These are phyloP conservation scores for Xylota sylvarum DNA, from an alignment of 2,888 invertebrate species.

Conservation along the genomic window DNA sequence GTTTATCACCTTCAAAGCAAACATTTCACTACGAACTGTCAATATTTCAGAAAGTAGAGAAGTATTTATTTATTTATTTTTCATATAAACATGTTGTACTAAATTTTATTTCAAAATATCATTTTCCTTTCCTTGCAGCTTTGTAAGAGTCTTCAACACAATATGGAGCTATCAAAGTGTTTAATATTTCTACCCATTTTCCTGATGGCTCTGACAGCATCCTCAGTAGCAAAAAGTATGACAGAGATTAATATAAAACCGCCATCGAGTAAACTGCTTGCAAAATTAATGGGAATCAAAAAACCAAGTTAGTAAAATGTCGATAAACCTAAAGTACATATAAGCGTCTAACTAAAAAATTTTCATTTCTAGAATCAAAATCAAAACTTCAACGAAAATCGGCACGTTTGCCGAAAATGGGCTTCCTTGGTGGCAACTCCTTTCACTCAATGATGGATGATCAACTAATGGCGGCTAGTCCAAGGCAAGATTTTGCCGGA, in stretches of 20 bases:
- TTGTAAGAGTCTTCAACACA: neutral
- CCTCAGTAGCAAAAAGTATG: conserved; percentile 29
- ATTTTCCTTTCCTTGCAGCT: neutral
- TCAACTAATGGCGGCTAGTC: conserved; percentile 10
- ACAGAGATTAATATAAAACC: conserved; percentile 55
- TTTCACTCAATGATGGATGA: conserved; percentile 52
- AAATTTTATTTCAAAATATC: no score
- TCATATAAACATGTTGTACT: no score
- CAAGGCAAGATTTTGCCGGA: conserved; percentile 53
- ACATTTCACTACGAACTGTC: no score
- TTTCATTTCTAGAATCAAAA: conserved; percentile 40
- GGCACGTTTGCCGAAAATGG: conserved; percentile 57
- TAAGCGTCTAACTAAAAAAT: neutral
- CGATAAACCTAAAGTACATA: neutral
- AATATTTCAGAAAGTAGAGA: no score
- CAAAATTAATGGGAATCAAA: conserved; percentile 65
- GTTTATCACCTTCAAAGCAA: no score
- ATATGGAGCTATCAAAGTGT: conserved; percentile 47
- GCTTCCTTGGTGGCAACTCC: conserved; percentile 36
- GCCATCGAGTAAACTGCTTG: conserved; percentile 47
- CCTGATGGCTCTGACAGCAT: conserved; percentile 35
- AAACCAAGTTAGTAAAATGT: conserved; percentile 43
- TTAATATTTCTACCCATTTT: conserved; percentile 55
- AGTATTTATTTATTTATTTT: no score
- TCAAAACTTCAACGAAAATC: conserved; percentile 51